Base-by-base conservation (phyloP, 1,140 invertebrate genomes). In the Lordiphosa collinella region DNA sequence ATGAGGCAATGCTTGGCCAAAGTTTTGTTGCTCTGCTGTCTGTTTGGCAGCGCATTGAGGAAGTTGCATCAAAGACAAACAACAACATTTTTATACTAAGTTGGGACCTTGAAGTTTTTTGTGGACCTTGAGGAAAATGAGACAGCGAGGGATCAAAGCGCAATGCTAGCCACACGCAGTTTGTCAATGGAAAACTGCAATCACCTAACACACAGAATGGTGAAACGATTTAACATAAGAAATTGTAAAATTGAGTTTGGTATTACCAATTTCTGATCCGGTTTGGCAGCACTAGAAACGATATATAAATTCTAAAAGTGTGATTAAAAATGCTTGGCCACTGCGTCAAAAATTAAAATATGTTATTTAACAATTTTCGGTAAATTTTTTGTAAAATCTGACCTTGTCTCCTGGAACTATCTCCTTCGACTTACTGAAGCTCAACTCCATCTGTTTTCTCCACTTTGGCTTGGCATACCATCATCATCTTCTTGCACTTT, bases 61-160 rank as follows among this genome's bases (percentile, higher is more conserved):
- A 80, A 80, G 78, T 80, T 80, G 76, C 76, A 80, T 80, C 76
- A 80, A 80, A 80, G 76, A 67, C 76, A 80, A 80, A 80, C 65
- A 66, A 64, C 60, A 31, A 37, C 57, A 71, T 71, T 71, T 68
- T 59, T 52, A 55, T 54, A 59, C 50, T 36, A 25, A 16, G 70
- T 37, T 71, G 71, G 54, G 76, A 80, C 76, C 76, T 80, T 80
- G 76, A 80, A 76, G 76, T 80, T 80, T 70, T 12, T 9, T 52
- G 71, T 68, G 71, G 76, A 80, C 76, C 76, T 80, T 80, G 76
- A 80, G 76, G 76, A 65, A 68, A 54, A 49, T 53, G 58, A 25
- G 58, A 65, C 60, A 66, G 57, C 53, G 58, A 55, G 40, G 43
- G 76, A 82, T 82, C 76, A 80, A 80, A 80, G 40, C 47, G 22